Evolutionary conservation across 2,113 vertebrate genomes (phyloP).

Genomic region (Eubucco bourcierii): DNA sequence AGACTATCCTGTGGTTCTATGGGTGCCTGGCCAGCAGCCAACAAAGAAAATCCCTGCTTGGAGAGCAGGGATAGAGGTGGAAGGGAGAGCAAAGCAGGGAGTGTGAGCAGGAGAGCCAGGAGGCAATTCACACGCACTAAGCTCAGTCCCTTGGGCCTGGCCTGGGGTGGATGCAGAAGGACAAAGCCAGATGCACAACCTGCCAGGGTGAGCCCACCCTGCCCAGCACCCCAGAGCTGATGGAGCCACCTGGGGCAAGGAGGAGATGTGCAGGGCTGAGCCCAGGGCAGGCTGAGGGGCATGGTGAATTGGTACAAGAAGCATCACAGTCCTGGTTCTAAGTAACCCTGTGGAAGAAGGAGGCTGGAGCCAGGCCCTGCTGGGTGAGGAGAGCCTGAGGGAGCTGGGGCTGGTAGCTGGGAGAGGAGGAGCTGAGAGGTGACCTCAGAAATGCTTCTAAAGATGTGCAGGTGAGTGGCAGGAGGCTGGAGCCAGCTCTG

Average conservation of each 20-base stretch:
- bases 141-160: not conserved
- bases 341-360: not conserved
- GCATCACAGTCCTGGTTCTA: not conserved
- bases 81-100: not conserved
- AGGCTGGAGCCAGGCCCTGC: too few species aligned
- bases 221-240: not conserved
- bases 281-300: not conserved
- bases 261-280: not conserved
- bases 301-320: not conserved
- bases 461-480: too few species aligned
- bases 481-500: too few species aligned
- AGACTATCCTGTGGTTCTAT: too few species aligned
- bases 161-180: not conserved
- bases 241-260: not conserved
- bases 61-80: rapidly evolving
- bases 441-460: too few species aligned
- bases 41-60: not conserved
- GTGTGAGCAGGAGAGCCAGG: not conserved
- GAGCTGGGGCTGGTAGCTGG: too few species aligned
- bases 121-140: not conserved
- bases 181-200: not conserved
- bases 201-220: not conserved
- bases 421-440: too few species aligned
- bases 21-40: not conserved
- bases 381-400: too few species aligned